Percentiles rank a stretch among this genome's conserved stretches.
These are phyloP conservation scores for Cydia pomonella DNA, from an alignment of 1,140 invertebrate species.

Conservation along the genomic window DNA sequence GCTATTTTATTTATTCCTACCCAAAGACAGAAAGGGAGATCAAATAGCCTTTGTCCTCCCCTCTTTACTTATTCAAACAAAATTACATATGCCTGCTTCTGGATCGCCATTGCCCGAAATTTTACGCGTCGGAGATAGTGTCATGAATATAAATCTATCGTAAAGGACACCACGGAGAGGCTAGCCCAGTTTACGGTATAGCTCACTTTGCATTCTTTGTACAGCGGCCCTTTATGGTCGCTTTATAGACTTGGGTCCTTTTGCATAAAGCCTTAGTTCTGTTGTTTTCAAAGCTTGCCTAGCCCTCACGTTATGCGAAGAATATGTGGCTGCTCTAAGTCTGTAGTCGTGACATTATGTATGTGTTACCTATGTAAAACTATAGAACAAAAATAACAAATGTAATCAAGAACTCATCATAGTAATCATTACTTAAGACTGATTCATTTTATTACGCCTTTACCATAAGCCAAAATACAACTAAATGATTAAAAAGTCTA, in stretches of 20 bases:
- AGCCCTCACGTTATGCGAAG: background rate
- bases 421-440: too few species aligned
- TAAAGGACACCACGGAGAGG: conserved; percentile 72
- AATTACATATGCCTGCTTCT: conserved; percentile 79
- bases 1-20: conserved; percentile 70
- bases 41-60: conserved; percentile 78
- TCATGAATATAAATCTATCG: conserved; percentile 80
- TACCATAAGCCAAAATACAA: too few species aligned
- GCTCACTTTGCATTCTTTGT: conserved; percentile 79
- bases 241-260: conserved; percentile 76
- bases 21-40: conserved; percentile 65
- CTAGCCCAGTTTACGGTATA: conserved; percentile 71
- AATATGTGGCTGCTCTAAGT: too few species aligned
- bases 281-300: conserved; percentile 14
- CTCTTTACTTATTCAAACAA: conserved; percentile 80
- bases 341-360: too few species aligned
- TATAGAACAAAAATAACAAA: too few species aligned
- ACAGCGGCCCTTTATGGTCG: conserved; percentile 71
- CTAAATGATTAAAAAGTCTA: too few species aligned
- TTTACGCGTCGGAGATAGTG: conserved; percentile 78
- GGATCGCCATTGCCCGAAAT: conserved; percentile 78
- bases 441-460: too few species aligned
- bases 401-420: too few species aligned
- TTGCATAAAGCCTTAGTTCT: conserved; percentile 68
- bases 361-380: too few species aligned